Evolutionary conservation across 2,888 invertebrate genomes (phyloP), one percentile per base, ranked within the genome.

Genomic region (Agrochola circellaris): DNA sequence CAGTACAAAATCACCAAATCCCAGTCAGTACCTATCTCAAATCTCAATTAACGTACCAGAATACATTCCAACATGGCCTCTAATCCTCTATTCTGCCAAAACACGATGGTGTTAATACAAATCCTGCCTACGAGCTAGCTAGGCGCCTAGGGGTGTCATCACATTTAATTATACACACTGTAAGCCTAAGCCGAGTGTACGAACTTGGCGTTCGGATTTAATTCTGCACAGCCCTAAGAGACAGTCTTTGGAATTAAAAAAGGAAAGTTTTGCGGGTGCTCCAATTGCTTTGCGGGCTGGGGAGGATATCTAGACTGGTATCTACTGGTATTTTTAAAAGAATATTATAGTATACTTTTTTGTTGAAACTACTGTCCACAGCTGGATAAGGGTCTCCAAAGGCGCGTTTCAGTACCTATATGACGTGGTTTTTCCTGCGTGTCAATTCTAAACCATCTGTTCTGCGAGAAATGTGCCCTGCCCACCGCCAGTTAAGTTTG

Each of bases 161-260:
- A 71, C 81, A 77, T 83, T 83, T 88, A 87, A 88, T 88, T 87
- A 85, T 83, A 86, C 86, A 83, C 79, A 72, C 79, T 76, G 75
- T 72, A 73, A 77, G 81, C 75, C 85, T 77, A 79, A 85, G 83
- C 85, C 58, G 70, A 76, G 75, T 75, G 83, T 83, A 70, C 85
- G 56, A 75, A 80, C 81, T 85, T 72, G 83, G 87, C 72, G 72
- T 45, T 61, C 67, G 75, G 75, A 85, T 85, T 80, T 87, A 83
- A 75, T 83, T 80, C 71, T 61, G 64, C 61, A 70, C 79, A 79
- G 17, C 58, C 66, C 54, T 69, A n/a, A 51, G 56, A 74, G 61
- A 51, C 20, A 45, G 62, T 54, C 58, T 75, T 75, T 65, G 70
- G 30, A 68, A 79, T 81, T 73, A 70, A 72, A 81, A 76, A 83